Percentiles rank a stretch among this genome's conserved stretches.
phyloP scores from a whole-genome alignment of 2,797 vertebrate genomes.

The Notolabrus celidotus region DNA sequence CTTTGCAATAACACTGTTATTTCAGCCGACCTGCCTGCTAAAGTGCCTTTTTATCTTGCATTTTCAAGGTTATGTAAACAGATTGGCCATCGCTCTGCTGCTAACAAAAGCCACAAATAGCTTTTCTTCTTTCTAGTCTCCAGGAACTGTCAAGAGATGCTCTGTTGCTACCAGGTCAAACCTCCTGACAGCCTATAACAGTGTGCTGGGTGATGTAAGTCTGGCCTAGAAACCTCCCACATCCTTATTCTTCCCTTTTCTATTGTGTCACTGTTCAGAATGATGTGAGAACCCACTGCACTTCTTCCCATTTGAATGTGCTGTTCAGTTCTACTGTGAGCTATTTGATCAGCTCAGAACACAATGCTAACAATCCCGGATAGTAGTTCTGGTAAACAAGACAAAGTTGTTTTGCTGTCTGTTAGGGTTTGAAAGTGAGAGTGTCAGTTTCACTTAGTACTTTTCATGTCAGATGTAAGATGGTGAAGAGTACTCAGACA shows the following conservation, averaged over 20 bases:
- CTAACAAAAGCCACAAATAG: conserved; percentile 58
- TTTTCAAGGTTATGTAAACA: conserved; percentile 63
- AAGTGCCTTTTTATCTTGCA: conserved; percentile 38
- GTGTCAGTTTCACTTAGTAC: conserved; percentile 58
- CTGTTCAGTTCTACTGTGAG: conserved; percentile 50
- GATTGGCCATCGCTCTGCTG: conserved; percentile 50
- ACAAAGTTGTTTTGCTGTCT: conserved; percentile 65
- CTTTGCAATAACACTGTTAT: conserved; percentile 36
- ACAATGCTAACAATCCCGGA: conserved; percentile 49
- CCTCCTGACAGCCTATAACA: conserved; percentile 50
- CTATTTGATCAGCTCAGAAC: conserved; percentile 68
- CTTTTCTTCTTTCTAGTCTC: conserved; percentile 46
- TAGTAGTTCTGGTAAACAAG: conserved; percentile 61
- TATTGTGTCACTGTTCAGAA: conserved; percentile 52
- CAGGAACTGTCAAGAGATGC: conserved; percentile 52
- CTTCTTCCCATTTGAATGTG: conserved; percentile 48
- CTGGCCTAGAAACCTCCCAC: conserved; percentile 59
- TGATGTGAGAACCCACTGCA: conserved; percentile 51
- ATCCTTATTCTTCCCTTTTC: conserved; percentile 45
- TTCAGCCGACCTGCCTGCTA: conserved; percentile 28
- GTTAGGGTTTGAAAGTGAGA: conserved; percentile 55
- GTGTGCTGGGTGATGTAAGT: conserved; percentile 39
- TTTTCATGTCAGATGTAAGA: conserved; percentile 41
- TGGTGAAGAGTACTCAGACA: conserved; percentile 26
- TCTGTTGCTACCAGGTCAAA: conserved; percentile 58